Conservation (phyloP, 2,888 invertebrate species). For the Tipula helvola region DNA sequence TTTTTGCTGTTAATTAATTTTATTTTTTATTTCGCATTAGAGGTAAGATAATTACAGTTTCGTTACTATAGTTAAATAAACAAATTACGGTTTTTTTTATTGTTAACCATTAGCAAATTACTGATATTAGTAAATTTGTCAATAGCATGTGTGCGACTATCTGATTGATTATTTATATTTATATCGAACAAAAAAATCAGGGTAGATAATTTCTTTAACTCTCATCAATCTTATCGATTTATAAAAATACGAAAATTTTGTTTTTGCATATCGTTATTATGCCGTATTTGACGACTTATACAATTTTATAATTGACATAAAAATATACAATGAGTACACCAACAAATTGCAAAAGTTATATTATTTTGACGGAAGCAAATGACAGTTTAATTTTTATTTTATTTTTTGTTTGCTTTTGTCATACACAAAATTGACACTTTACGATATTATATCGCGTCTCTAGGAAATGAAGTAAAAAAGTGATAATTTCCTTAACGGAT, state of each 20-base stretch:
- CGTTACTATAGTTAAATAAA: neutral
- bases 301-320: neutral
- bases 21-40: neutral
- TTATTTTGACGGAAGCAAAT: neutral
- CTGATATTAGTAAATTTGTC: neutral
- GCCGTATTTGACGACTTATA: neutral
- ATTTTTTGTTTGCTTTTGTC: neutral
- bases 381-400: neutral
- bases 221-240: neutral
- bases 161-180: neutral
- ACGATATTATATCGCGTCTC: neutral
- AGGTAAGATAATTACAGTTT: neutral
- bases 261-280: neutral
- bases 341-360: neutral
- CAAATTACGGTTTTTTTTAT: neutral
- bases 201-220: neutral
- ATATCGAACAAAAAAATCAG: neutral
- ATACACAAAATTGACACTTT: neutral
- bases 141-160: neutral
- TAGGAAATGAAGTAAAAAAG: neutral
- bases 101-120: neutral
- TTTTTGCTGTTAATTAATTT: neutral
- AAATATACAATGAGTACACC: neutral
- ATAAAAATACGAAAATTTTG: neutral
- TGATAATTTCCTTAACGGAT: neutral